A percentile compares a stretch with the other conserved stretches of the same genome.
phyloP scores from a whole-genome alignment of 1,140 invertebrate species.

The Teleopsis dalmanni region DNA sequence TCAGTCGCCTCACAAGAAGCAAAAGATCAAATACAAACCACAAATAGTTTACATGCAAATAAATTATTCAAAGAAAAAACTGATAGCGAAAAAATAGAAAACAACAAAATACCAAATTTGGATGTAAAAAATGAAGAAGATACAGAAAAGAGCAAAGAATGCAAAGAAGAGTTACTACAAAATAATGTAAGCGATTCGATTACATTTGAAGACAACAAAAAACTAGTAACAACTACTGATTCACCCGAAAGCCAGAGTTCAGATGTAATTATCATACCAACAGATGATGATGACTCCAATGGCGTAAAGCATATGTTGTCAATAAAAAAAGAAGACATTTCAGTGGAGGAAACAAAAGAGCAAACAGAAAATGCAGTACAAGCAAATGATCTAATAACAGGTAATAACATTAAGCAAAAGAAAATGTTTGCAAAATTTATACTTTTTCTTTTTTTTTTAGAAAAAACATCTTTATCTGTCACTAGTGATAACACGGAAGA shows the following conservation, averaged over 20 bases:
- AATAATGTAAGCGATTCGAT: not conserved
- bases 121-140: too few relatives aligned
- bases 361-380: not conserved
- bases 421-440: not conserved
- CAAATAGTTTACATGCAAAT: not conserved
- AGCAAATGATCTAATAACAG: not conserved
- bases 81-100: constrained; percentile 14
- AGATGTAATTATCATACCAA: constrained; percentile 12
- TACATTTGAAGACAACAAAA: not conserved
- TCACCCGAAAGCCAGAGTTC: constrained; percentile 13
- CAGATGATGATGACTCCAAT: constrained; percentile 9
- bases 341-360: constrained; percentile 2
- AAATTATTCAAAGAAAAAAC: constrained; percentile 11
- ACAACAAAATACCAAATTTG: too few relatives aligned
- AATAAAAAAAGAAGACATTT: constrained; percentile 1
- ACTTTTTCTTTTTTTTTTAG: not conserved
- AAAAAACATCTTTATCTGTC: not conserved
- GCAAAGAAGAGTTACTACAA: not conserved
- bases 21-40: too few relatives aligned
- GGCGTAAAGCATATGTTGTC: not conserved
- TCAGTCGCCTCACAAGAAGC: constrained; percentile 25
- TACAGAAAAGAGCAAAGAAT: constrained; percentile 10
- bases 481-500: not conserved
- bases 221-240: constrained; percentile 9
- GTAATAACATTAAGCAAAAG: not conserved